These are phyloP conservation scores for Numenius arquata DNA, from an alignment of 2,113 vertebrate genomes.

Conservation along the genomic window DNA sequence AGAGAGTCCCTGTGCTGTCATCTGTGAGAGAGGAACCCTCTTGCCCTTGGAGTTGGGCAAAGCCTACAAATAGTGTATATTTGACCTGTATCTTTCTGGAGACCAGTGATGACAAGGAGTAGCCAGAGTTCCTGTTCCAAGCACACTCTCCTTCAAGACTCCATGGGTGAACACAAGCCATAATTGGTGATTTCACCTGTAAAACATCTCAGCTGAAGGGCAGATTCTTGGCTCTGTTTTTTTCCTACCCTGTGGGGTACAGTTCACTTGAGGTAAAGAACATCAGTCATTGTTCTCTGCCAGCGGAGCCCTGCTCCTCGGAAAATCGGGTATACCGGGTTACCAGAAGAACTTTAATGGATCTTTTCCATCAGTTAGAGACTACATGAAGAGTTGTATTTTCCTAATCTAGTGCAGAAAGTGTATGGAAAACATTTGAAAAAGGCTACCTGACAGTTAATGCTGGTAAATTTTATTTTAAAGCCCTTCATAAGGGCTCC, in stretches of 20 bases:
- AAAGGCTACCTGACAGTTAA: neutral
- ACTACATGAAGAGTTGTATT: neutral
- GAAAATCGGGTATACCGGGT: neutral
- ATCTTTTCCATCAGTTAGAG: neutral
- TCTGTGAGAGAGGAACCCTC: neutral
- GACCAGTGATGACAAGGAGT: neutral
- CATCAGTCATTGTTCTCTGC: neutral
- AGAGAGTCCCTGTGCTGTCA: neutral
- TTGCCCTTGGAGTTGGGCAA: neutral
- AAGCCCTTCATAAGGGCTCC: neutral
- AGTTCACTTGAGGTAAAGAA: conserved; percentile 15
- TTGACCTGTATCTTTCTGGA: neutral
- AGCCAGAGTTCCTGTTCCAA: neutral
- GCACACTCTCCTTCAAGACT: neutral
- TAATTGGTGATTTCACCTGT: neutral
- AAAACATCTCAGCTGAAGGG: neutral
- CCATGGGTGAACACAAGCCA: neutral
- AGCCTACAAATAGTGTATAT: neutral
- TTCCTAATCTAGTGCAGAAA: neutral
- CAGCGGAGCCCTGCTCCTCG: neutral
- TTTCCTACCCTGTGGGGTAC: neutral
- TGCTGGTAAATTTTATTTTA: neutral
- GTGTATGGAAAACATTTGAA: neutral
- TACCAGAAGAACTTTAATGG: neutral
- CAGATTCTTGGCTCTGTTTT: neutral